phyloP scores from a whole-genome alignment of 2,113 vertebrate genomes.

The Gulo gulo region DNA sequence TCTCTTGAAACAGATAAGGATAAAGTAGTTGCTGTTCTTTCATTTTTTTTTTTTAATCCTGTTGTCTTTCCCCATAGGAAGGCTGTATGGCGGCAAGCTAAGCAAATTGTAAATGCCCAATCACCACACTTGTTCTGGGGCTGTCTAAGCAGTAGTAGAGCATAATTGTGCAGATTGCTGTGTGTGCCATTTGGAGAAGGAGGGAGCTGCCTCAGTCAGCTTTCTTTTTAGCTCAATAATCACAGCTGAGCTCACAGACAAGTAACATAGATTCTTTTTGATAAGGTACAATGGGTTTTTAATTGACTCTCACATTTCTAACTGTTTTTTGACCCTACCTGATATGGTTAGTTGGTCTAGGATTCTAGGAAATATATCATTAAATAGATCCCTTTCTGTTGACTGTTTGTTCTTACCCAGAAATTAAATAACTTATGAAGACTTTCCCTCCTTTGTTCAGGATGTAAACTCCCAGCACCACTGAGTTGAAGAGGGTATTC shows the following conservation, averaged over 20 bases:
- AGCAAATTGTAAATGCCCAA: background rate
- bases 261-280: conserved; percentile 48
- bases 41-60: background rate
- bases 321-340: conserved; percentile 44
- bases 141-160: background rate
- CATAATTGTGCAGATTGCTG: conserved; percentile 24
- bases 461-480: background rate
- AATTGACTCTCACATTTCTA: conserved; percentile 50
- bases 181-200: background rate
- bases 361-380: conserved; percentile 27
- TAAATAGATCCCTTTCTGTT: conserved; percentile 31
- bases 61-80: background rate
- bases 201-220: background rate
- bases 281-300: conserved; percentile 57
- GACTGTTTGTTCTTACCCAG: background rate
- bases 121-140: background rate
- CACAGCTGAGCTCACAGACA: conserved; percentile 62
- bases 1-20: background rate
- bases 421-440: background rate
- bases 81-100: background rate
- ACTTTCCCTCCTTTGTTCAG: background rate
- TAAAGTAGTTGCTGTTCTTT: background rate
- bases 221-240: conserved; percentile 38
- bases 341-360: background rate
- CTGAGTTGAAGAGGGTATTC: background rate